Conservation (phyloP, 2,113 vertebrate genomes). For the Pipa parva region DNA sequence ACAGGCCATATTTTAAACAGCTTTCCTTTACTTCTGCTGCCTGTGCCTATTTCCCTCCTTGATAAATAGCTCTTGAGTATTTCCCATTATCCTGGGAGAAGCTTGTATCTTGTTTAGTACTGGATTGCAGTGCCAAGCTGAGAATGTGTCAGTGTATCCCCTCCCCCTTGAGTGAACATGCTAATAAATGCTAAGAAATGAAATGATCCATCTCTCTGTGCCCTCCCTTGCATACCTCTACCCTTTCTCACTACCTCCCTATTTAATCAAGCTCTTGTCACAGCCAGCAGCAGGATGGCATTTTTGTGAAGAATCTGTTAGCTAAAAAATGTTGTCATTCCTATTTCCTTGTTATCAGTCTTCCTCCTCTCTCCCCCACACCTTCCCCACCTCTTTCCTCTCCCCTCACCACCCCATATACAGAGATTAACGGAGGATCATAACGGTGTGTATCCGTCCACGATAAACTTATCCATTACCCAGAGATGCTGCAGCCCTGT, state of each 20-base stretch:
- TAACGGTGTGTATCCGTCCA: slow-evolving; percentile 58
- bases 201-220: slow-evolving; percentile 90
- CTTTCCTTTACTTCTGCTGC: slow-evolving; percentile 8
- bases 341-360: slow-evolving; percentile 98
- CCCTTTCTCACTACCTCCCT: slow-evolving; percentile 60
- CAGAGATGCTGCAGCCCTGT: slow-evolving; percentile 70
- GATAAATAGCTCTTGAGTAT: slow-evolving; percentile 30
- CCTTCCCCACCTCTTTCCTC: slow-evolving; percentile 35
- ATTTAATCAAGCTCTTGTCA: slow-evolving; percentile 80
- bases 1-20: slow-evolving; percentile 11
- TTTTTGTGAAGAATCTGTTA: slow-evolving; percentile 94
- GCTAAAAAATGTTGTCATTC: slow-evolving; percentile 99
- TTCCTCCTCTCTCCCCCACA: slow-evolving; percentile 42
- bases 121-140: not conserved
- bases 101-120: slow-evolving; percentile 20
- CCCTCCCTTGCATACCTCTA: slow-evolving; percentile 71
- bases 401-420: slow-evolving; percentile 16
- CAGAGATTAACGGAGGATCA: slow-evolving; percentile 71
- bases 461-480: slow-evolving; percentile 67
- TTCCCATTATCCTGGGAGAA: slow-evolving; percentile 35
- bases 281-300: slow-evolving; percentile 73
- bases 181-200: slow-evolving; percentile 78
- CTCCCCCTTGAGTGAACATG: slow-evolving; percentile 60
- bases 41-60: slow-evolving; percentile 20
- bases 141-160: not conserved